Conservation (phyloP, 64 coral and sea anemone species). For the Montipora cactus region DNA sequence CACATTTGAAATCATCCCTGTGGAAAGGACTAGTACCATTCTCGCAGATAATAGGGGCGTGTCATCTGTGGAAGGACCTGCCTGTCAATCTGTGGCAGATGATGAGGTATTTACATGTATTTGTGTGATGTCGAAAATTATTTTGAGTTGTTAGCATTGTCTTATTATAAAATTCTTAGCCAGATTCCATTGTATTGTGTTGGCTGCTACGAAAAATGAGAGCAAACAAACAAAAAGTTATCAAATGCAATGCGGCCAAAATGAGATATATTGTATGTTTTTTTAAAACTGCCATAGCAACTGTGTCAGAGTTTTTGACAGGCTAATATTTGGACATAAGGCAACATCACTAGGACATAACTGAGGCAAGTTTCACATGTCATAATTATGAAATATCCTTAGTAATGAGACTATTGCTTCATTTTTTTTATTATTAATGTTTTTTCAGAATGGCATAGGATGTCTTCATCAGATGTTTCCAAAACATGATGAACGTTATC, state of each 20-base stretch:
- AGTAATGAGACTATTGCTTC: slow-evolving; percentile 4
- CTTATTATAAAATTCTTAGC: background rate
- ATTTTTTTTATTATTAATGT: background rate
- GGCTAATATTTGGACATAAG: slow-evolving; percentile 12
- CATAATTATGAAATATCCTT: background rate
- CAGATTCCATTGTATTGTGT: background rate
- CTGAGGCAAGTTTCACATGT: background rate
- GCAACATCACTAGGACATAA: slow-evolving; percentile 32
- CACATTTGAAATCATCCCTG: background rate
- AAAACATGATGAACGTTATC: background rate
- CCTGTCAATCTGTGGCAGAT: slow-evolving; percentile 3
- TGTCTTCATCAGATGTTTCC: slow-evolving; percentile 14
- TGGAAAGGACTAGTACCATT: background rate
- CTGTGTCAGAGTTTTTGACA: background rate
- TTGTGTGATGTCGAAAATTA: slow-evolving; percentile 6
- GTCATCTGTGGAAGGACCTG: background rate
- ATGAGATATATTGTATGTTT: slow-evolving; percentile 35
- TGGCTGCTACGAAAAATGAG: background rate
- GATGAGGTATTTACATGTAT: slow-evolving; percentile 1
- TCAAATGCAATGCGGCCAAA: slow-evolving; percentile 39
- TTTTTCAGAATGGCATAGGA: slow-evolving; percentile 7
- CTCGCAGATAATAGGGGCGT: slow-evolving; percentile 11
- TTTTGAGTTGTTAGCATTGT: slow-evolving; percentile 4
- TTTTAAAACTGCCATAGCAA: background rate
- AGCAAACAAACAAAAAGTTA: slow-evolving; percentile 32